Evolutionary conservation across 2,113 vertebrate genomes (phyloP), one percentile per base, ranked within the genome.

Genomic region (Percina caprodes): DNA sequence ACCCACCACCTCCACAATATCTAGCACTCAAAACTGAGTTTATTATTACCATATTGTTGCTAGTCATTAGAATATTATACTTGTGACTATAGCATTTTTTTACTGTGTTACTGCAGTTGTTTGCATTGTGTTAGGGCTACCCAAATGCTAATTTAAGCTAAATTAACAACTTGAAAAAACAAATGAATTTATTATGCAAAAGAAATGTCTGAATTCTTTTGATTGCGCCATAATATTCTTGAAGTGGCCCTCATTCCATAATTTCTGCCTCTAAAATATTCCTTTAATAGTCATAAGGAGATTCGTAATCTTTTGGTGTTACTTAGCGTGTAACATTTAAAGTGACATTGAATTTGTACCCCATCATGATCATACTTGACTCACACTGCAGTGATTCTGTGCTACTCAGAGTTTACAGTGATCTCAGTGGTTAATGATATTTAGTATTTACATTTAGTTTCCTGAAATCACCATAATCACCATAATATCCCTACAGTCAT

Each of bases 381-480:
- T 63, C 35, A 54, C 4, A 68, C 18, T 68, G 19, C 24, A 55
- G 21, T 24, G 14, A 62, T 39, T 48, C 52, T 56, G 23, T 49
- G 1, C 24, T 51, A 48, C 39, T 67, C 39, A 42, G 11, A 30
- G 24, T 11, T 58, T 65, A 45, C 42, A 79, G 16, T 42, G 55
- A 60, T 30, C 45, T 69, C 42, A 14, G 65, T 21, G 30, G 24
- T 35, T 59, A 26, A 74, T 61, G 39, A 10, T 55, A 46, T 54
- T 45, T 66, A n/a, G 60, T 59, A n/a, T 33, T 65, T 86, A 39
- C 6, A 35, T 69, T 52, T 46, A 16, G 52, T 74, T 18, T 67
- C 39, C 3, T 67, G 3, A 35, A 54, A n/a, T 35, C 39, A 2
- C n/a, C 39, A 10, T 39, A 39, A n/a, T 69, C 65, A 10, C 10